Base-by-base conservation (phyloP, 2,888 invertebrate species). In the Phaonia tiefii region DNA sequence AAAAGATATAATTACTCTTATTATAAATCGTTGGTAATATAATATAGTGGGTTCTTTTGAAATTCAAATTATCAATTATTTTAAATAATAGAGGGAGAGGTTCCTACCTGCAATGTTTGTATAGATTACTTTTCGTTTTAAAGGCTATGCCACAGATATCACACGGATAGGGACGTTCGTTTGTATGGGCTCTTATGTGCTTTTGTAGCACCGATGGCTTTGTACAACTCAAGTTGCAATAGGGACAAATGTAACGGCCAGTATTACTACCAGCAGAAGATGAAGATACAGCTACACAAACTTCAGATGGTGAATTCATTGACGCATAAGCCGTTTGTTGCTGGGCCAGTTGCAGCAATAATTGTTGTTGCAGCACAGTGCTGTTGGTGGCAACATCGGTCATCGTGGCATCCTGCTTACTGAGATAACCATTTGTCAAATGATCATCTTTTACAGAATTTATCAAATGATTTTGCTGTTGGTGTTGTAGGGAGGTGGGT, bases 171-270 rank as follows among this genome's bases (percentile, higher is more conserved):
- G 97, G 97, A 86, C 97, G 93, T 91, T 98, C 97, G 89, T 97
- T 97, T 58, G 98, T 97, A 91, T 98, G 97, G 80, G 97, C 96
- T 88, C 97, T 93, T 90, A 98, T 96, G 92, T 98, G 98, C 92
- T 98, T 98, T 91, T 97, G 95, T 83, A 98, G 93, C 84, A 98
- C 97, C 89, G 97, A 97, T 78, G 97, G 97, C 91, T 98, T 98
- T 86, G 97, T 95, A 92, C 97, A 98, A 84, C 94, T 94, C 89
- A 97, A 92, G 90, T 95, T 96, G 92, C 98, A 98, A 90, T 96
- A 97, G 11, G 95, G 95, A 89, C 98, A 98, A 84, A 95, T 93
- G 91, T 97, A 95, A 85, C 96, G 95, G 70, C 95, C 96, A 22
- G 80, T 80, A 22, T 74, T 69, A 42, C 63, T 39, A 66, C 58